phyloP scores from a whole-genome alignment of 2,888 invertebrate species.

The Actias luna region DNA sequence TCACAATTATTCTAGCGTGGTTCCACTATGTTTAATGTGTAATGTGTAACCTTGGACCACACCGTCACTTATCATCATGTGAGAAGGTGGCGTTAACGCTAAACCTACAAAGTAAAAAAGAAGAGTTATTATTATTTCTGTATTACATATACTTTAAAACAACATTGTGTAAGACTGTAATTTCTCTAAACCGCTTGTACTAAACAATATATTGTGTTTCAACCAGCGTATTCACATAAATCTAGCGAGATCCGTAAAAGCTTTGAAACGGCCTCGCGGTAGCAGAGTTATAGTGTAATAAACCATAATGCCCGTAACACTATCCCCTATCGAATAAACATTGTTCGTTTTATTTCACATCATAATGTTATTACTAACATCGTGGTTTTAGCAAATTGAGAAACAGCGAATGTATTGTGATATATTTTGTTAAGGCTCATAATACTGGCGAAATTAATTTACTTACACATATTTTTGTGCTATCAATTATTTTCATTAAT shows the following conservation, averaged over 20 bases:
- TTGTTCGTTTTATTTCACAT: constrained; percentile 20
- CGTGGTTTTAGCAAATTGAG: constrained; percentile 8
- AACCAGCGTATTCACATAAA: constrained; percentile 11
- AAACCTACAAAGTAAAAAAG: no score
- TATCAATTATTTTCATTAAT: no score
- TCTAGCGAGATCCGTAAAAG: constrained; percentile 15
- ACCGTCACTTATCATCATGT: no score
- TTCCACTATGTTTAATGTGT: no score
- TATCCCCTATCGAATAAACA: constrained; percentile 17
- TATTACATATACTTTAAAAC: neutral
- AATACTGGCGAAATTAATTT: no score
- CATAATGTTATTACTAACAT: constrained; percentile 21
- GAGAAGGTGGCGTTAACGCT: no score
- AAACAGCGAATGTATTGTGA: constrained; percentile 7
- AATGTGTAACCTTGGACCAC: no score
- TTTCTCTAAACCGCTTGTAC: neutral
- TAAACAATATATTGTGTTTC: neutral
- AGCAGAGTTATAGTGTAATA: constrained; percentile 13
- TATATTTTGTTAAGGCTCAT: neutral
- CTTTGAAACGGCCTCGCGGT: constrained; percentile 7
- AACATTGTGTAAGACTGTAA: neutral
- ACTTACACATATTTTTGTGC: no score
- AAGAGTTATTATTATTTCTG: no score
- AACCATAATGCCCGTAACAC: constrained; percentile 23
- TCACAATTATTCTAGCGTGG: no score